Evolutionary conservation across 2,113 vertebrate species (phyloP).

Genomic region (Erythrocercus mccallii): DNA sequence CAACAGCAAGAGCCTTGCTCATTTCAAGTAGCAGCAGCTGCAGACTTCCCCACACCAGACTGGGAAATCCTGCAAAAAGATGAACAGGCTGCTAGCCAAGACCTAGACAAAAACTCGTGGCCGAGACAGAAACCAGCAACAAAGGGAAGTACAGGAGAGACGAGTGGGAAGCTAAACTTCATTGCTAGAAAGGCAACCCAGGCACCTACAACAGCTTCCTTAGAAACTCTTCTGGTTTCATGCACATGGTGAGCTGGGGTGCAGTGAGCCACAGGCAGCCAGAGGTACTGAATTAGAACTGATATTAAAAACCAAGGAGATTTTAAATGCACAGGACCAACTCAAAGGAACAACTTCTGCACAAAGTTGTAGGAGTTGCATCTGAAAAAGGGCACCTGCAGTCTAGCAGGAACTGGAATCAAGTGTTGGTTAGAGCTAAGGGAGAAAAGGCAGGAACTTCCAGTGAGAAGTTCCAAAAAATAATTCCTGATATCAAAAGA

Average conservation of each 20-base stretch:
- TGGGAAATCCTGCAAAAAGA: background rate
- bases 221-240: conserved; percentile 16
- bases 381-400: background rate
- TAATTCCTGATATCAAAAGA: background rate
- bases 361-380: background rate
- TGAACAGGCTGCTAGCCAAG: background rate
- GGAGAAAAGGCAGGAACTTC: background rate
- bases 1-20: background rate
- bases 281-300: background rate
- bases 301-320: background rate
- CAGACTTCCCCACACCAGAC: background rate
- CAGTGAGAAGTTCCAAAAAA: background rate
- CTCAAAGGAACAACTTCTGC: background rate
- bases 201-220: background rate
- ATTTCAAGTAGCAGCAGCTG: background rate
- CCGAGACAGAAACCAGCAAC: conserved; percentile 6
- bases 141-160: conserved; percentile 21
- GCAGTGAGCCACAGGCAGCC: background rate
- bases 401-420: background rate
- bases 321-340: background rate
- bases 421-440: background rate
- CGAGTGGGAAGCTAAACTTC: background rate
- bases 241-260: background rate
- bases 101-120: background rate
- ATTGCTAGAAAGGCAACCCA: conserved; percentile 46